Conservation (phyloP, 2,797 vertebrate species). For the Austrolebias charrua region DNA sequence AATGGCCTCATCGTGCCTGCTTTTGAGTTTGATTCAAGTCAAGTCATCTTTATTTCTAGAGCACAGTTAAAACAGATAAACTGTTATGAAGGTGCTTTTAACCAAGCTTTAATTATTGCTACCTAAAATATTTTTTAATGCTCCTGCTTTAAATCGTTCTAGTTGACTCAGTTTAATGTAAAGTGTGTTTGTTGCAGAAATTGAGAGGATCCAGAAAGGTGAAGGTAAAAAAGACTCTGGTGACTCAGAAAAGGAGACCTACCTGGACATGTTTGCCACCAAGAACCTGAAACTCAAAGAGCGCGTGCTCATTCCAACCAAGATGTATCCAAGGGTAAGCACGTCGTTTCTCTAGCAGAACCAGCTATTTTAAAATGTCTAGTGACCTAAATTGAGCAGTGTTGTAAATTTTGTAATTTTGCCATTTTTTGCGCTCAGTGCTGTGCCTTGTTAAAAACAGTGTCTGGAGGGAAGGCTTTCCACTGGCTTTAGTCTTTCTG, state of each 20-base stretch:
- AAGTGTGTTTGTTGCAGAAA: conserved; percentile 77
- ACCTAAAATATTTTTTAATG: too few relatives aligned
- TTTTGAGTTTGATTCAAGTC: too few relatives aligned
- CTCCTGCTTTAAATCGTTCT: background rate
- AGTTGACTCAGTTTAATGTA: background rate
- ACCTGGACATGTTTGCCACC: conserved; percentile 93
- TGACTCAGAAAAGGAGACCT: conserved; percentile 89
- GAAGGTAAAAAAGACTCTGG: conserved; percentile 89
- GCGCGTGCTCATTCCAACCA: conserved; percentile 93
- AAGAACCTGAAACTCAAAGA: conserved; percentile 96
- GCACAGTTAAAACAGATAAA: too few relatives aligned
- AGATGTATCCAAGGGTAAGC: conserved; percentile 93
- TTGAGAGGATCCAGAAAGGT: conserved; percentile 94
- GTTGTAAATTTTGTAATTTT: too few relatives aligned
- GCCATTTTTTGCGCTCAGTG: too few relatives aligned
- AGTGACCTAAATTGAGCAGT: background rate
- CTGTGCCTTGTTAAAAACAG: too few relatives aligned
- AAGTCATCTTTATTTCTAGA: too few relatives aligned
- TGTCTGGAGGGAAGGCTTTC: background rate
- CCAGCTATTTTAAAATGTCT: background rate
- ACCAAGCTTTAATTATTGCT: too few relatives aligned
- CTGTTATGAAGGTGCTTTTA: too few relatives aligned
- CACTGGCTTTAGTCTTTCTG: background rate
- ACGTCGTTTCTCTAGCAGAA: background rate
- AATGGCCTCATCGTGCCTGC: too few relatives aligned